Conservation (phyloP, 2,113 vertebrate genomes). For the Leucoraja erinaceus region DNA sequence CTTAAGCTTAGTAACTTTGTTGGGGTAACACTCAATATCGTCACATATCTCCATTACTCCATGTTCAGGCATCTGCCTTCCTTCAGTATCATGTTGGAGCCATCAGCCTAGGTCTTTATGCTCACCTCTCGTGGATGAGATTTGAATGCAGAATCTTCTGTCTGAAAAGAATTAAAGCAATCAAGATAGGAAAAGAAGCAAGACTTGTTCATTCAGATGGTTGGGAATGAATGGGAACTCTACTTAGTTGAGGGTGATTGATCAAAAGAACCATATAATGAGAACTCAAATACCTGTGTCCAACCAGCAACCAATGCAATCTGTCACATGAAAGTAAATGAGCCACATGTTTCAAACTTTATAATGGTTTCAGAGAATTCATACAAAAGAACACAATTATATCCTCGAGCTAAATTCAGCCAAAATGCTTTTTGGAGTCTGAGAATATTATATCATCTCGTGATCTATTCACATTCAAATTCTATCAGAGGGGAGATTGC, state of each 20-base stretch:
- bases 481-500: neutral
- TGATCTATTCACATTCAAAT: constrained; percentile 28
- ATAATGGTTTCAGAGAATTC: neutral
- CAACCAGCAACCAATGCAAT: neutral
- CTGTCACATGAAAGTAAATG: neutral
- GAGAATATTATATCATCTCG: neutral
- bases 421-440: neutral
- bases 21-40: too few relatives aligned
- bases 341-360: neutral
- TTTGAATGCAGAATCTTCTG: too few relatives aligned
- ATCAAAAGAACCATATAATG: neutral
- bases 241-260: neutral
- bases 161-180: too few relatives aligned
- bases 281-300: neutral
- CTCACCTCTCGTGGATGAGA: too few relatives aligned
- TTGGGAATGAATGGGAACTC: neutral
- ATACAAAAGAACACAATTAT: neutral
- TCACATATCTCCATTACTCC: too few relatives aligned
- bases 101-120: too few relatives aligned
- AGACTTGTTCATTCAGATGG: neutral
- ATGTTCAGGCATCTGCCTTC: too few relatives aligned
- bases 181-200: too few relatives aligned
- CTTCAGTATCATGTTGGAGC: too few relatives aligned
- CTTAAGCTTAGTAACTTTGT: too few relatives aligned
- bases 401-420: neutral